Evolutionary conservation across 2,797 vertebrate genomes (phyloP).

Genomic region (Dendrocincla fuliginosa): DNA sequence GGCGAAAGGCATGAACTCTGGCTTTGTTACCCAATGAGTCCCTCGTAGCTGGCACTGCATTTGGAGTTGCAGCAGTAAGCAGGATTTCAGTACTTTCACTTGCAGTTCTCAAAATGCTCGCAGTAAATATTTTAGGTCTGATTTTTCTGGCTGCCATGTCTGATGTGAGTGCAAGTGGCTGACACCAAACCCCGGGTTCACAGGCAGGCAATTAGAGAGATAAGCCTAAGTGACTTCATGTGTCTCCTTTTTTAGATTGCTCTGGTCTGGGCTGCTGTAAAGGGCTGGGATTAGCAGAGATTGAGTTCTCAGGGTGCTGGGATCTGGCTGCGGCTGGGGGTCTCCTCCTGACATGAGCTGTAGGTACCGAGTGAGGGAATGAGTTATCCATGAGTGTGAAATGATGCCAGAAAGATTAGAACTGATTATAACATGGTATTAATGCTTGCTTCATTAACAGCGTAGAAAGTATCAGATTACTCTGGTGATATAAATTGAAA

Average conservation of each 20-base stretch:
- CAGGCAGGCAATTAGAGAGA: conserved; percentile 33
- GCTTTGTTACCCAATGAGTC: not conserved
- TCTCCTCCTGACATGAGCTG: not conserved
- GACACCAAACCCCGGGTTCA: not conserved
- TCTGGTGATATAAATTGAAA: not conserved
- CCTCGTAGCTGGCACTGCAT: not conserved
- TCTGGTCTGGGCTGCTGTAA: not conserved
- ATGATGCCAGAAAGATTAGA: conserved; percentile 8
- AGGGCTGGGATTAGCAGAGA: conserved; percentile 31
- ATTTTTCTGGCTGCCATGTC: not conserved
- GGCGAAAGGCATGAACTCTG: not conserved
- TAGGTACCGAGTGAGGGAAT: not conserved
- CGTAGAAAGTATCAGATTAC: not conserved
- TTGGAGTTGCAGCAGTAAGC: not conserved
- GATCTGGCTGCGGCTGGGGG: not conserved
- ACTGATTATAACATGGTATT: not conserved
- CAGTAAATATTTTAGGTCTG: not conserved
- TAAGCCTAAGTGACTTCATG: conserved; percentile 22
- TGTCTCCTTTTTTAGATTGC: conserved; percentile 12
- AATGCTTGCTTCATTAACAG: not conserved
- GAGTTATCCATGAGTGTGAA: not conserved
- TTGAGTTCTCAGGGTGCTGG: not conserved
- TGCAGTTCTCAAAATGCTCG: not conserved
- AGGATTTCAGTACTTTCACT: not conserved
- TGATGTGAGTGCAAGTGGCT: not conserved